Base-by-base conservation (phyloP, 2,888 invertebrate species). In the Rutpela maculata region DNA sequence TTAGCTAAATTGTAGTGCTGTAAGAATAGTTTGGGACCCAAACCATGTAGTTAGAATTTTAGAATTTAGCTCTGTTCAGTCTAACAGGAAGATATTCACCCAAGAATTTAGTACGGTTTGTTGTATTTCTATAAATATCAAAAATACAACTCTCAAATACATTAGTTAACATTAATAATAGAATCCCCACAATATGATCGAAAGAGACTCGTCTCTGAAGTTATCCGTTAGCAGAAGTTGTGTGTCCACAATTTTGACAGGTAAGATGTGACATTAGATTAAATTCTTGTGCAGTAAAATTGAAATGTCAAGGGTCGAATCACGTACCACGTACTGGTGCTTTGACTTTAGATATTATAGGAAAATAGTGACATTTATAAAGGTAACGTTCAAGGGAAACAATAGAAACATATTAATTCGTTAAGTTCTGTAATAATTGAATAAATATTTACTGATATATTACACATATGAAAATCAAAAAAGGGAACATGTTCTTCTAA, bases 361-460 rank as follows among this genome's bases (percentile, higher is more conserved):
- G 65, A 76, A 77, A 77, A 77, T 59, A 65, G 73, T 72, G 65
- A 72, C 76, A 76, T 67, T 71, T 71, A 60, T 63, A 60, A 69
- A 74, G 68, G 60, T 71, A 72, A 56, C 65, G 65, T 71, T 75
- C 18, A 69, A 59, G 50, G 60, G 60, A 69, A 70, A 70, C 70
- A 70, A 70, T 18, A 57, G 70, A 60, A 60, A 70, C 60, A 73
- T 63, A 73, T 55, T n/a, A 55, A 68, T 55, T 43, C 19, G 43
- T 65, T 62, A 73, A 19, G 68, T 55, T 68, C 57, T 63, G 55
- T 66, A 35, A 66, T 67, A 55, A 66, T 66, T 66, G 57, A 66
- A 74, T 74, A 74, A 74, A 74, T 73, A 73, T 74, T 74, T 74
- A 66, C 38, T 56, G 66, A 18, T 74, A 66, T 59, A 38, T 66